A percentile compares a stretch with the other conserved stretches of the same genome.
Evolutionary conservation across 2,113 vertebrate species (phyloP).

Genomic region (Acanthisitta chloris): DNA sequence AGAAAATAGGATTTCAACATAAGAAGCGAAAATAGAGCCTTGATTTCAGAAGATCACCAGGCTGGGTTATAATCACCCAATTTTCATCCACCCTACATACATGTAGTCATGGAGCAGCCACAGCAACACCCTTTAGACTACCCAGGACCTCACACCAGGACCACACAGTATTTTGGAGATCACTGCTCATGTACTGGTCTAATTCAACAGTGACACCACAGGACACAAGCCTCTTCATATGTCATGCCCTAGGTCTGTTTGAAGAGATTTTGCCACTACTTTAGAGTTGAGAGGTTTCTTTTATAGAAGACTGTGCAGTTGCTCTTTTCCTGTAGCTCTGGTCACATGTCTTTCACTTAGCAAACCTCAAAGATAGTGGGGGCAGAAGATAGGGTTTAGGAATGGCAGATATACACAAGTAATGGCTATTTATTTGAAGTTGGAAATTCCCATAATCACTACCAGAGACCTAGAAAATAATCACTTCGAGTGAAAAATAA

Average conservation of each 20-base stretch:
- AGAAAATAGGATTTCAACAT: neutral
- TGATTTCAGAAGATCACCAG: neutral
- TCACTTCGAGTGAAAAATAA: slow-evolving; percentile 29
- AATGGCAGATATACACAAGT: neutral
- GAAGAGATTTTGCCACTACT: neutral
- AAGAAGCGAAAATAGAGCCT: neutral
- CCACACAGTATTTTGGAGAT: neutral
- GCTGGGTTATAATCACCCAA: neutral
- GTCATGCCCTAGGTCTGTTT: neutral
- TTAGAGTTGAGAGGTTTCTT: neutral
- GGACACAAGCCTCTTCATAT: neutral
- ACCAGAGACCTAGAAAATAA: slow-evolving; percentile 20
- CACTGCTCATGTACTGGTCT: neutral
- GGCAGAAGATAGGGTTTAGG: neutral
- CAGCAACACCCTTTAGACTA: neutral
- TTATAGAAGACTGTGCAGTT: neutral
- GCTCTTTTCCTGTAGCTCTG: neutral
- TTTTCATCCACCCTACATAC: neutral
- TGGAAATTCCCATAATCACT: neutral
- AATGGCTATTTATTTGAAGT: neutral
- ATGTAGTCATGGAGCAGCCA: neutral
- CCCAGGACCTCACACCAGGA: neutral
- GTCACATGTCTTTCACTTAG: neutral
- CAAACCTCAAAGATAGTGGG: neutral
- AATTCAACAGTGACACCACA: neutral